These are phyloP conservation scores for Gandaritis pyraliata DNA, from an alignment of 2,888 invertebrate genomes.

Conservation along the genomic window DNA sequence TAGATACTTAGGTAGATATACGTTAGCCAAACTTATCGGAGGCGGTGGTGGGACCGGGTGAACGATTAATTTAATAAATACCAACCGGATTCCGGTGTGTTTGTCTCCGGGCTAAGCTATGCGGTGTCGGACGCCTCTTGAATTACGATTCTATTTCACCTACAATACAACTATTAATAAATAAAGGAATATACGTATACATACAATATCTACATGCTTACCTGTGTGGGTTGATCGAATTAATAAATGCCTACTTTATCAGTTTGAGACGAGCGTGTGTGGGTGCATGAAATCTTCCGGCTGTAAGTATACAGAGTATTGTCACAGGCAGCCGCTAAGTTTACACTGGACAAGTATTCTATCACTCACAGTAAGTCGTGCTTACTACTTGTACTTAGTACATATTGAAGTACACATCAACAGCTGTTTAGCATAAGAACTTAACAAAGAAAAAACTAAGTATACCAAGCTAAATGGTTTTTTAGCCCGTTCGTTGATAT, in stretches of 20 bases:
- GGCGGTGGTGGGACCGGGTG: slow-evolving; percentile 47
- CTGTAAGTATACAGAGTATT: no score
- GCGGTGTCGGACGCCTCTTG: slow-evolving; percentile 62
- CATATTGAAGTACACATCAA: no score
- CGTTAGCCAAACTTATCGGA: slow-evolving; percentile 36
- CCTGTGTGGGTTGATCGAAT: slow-evolving; percentile 4
- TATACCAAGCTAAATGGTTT: no score
- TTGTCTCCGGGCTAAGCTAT: slow-evolving; percentile 66
- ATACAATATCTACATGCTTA: slow-evolving; percentile 4
- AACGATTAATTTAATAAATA: slow-evolving; percentile 79
- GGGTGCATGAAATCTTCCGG: no score
- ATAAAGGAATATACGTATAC: slow-evolving; percentile 9
- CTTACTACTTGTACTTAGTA: no score
- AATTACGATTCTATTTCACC: slow-evolving; percentile 59
- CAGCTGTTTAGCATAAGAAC: no score
- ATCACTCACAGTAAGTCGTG: no score
- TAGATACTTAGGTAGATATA: background rate
- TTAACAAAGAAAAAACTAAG: no score
- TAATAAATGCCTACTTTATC: slow-evolving; percentile 14
- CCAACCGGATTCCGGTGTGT: slow-evolving; percentile 74
- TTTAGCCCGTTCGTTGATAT: no score
- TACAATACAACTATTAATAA: slow-evolving; percentile 36
- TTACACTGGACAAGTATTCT: no score
- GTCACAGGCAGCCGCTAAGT: no score
- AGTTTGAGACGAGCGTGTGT: background rate